Percentiles rank a stretch among this genome's conserved stretches.
Evolutionary conservation across 2,888 invertebrate genomes (phyloP).

Genomic region (Drosophila quinaria): DNA sequence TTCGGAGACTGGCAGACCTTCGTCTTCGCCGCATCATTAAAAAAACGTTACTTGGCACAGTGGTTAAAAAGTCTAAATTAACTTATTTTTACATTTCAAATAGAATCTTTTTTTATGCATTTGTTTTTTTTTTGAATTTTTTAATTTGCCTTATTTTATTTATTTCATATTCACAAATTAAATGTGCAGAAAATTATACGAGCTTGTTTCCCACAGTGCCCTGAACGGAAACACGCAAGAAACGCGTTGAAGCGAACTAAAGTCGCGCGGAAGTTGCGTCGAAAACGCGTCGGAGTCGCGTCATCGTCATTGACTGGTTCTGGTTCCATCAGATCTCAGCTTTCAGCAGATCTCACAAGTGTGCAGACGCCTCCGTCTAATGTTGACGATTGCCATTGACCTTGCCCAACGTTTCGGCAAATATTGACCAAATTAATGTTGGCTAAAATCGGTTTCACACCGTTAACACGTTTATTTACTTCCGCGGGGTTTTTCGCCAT

Average conservation of each 20-base stretch:
- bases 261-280: constrained; percentile 14
- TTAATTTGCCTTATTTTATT: no score
- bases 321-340: constrained; percentile 31
- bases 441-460: constrained; percentile 58
- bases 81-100: no score
- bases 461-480: constrained; percentile 57
- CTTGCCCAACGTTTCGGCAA: constrained; percentile 58
- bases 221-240: constrained; percentile 13
- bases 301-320: constrained; percentile 69
- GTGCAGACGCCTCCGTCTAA: constrained; percentile 28
- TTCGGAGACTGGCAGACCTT: constrained; percentile 72
- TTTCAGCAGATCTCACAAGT: not conserved
- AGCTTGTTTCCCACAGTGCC: not conserved
- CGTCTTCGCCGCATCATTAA: constrained; percentile 33
- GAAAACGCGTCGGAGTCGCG: constrained; percentile 14
- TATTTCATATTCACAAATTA: no score
- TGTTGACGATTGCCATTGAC: constrained; percentile 67
- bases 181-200: no score
- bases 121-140: no score
- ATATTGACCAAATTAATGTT: constrained; percentile 30
- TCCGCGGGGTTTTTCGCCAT: constrained; percentile 63
- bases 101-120: no score
- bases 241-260: constrained; percentile 15
- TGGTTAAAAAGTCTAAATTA: not conserved
- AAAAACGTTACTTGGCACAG: constrained; percentile 12